These are phyloP conservation scores for Napeogenes sylphis DNA, from an alignment of 2,888 invertebrate genomes.

Conservation along the genomic window DNA sequence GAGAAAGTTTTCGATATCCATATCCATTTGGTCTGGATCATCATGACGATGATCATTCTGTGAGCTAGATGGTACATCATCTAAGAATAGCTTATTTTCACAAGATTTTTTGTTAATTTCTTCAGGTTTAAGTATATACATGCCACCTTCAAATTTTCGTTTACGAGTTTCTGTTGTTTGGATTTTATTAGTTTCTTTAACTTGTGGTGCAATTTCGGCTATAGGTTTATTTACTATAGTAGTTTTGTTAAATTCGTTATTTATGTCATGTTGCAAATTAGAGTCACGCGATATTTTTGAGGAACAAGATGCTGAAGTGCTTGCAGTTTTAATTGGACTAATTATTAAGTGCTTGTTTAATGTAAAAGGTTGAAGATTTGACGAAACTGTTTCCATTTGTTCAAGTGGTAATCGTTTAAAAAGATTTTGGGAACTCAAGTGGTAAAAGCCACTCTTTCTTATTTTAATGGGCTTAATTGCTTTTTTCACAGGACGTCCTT, in stretches of 20 bases:
- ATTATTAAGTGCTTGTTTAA: too few relatives aligned
- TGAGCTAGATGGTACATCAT: constrained; percentile 2
- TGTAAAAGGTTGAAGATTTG: too few relatives aligned
- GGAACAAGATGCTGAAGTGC: too few relatives aligned
- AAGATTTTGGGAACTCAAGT: too few relatives aligned
- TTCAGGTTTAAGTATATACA: constrained; percentile 68
- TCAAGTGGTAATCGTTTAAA: too few relatives aligned
- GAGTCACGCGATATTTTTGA: too few relatives aligned
- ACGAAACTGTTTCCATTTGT: too few relatives aligned
- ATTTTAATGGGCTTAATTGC: too few relatives aligned
- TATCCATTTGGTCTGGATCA: constrained; percentile 28
- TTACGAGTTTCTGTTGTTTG: constrained; percentile 19
- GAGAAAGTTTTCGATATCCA: constrained; percentile 52
- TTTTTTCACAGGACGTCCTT: too few relatives aligned
- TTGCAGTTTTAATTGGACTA: too few relatives aligned
- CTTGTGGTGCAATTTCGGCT: constrained; percentile 47
- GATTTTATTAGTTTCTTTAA: constrained; percentile 40
- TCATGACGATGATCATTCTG: constrained; percentile 8
- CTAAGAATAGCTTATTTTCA: constrained; percentile 20
- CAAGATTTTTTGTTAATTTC: constrained; percentile 60
- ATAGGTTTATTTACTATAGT: constrained; percentile 33
- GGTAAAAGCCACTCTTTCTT: too few relatives aligned
- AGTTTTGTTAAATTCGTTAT: not conserved
- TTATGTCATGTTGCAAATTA: too few relatives aligned
- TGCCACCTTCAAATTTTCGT: constrained; percentile 41